phyloP scores from a whole-genome alignment of 2,113 vertebrate genomes.

The Cephalopterus ornatus region DNA sequence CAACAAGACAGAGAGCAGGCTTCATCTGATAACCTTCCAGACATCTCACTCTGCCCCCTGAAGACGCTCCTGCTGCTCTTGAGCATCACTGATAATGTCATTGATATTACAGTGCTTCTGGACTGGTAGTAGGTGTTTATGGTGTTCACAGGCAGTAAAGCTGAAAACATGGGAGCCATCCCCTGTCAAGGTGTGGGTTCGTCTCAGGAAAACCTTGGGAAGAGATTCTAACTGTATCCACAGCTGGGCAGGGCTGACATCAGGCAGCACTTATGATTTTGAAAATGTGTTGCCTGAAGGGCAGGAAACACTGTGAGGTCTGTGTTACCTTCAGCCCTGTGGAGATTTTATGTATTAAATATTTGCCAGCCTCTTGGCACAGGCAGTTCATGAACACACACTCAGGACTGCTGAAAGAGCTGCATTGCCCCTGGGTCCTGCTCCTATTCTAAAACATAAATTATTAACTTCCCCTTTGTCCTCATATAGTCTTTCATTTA shows the following conservation, averaged over 20 bases:
- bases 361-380: neutral
- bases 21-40: neutral
- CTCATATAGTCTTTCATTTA: neutral
- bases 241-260: neutral
- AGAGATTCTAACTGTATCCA: neutral
- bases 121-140: neutral
- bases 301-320: neutral
- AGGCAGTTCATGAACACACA: neutral
- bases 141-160: neutral
- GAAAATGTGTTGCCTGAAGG: neutral
- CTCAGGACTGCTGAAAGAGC: neutral
- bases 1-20: neutral
- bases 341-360: neutral
- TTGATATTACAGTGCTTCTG: neutral
- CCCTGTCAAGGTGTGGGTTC: fast-evolving
- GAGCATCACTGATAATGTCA: fast-evolving
- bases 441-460: neutral
- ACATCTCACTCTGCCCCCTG: neutral
- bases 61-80: neutral
- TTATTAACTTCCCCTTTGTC: neutral
- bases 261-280: neutral
- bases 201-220: neutral
- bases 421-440: neutral
- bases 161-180: fast-evolving
- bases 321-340: neutral